phyloP scores from a whole-genome alignment of 30 jellyfish, hydroid and myxozoan genomes.

The Aurelia aurita region DNA sequence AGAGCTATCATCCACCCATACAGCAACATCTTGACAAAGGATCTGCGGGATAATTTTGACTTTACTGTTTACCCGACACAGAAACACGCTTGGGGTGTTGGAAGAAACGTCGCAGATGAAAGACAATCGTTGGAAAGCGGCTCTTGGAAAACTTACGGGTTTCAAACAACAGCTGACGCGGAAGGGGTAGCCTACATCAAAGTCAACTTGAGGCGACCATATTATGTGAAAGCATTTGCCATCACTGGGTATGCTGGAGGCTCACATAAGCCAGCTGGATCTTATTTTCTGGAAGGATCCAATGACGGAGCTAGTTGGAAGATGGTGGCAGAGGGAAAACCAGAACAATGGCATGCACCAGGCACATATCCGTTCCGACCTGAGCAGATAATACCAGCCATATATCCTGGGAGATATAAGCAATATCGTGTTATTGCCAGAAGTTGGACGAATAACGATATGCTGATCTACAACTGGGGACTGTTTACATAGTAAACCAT shows the following conservation, averaged over 20 bases:
- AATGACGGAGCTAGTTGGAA: conserved; percentile 27
- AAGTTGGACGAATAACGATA: conserved; percentile 40
- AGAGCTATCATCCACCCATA: too few species aligned
- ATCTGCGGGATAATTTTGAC: background rate
- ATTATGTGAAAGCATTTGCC: conserved; percentile 27
- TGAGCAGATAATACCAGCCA: conserved; percentile 6
- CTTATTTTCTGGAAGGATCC: conserved; percentile 15
- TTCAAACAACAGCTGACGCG: background rate
- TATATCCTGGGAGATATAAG: conserved; percentile 11
- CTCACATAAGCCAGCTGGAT: conserved; percentile 32
- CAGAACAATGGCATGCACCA: conserved; percentile 14
- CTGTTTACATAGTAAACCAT: conserved; percentile 1
- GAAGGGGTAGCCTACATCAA: background rate
- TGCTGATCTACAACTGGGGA: conserved; percentile 49
- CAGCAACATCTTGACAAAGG: background rate
- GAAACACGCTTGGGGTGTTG: background rate
- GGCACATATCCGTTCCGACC: conserved; percentile 25
- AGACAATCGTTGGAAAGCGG: background rate
- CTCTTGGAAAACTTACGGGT: background rate
- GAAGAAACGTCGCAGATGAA: conserved; percentile 38
- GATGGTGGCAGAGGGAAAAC: conserved; percentile 23
- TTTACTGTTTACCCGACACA: background rate
- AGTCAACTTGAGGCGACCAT: conserved; percentile 3
- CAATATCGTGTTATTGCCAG: conserved; percentile 38
- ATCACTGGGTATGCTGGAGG: conserved; percentile 40